Base-by-base conservation (phyloP, 2,113 vertebrate genomes). In the Capra hircus region DNA sequence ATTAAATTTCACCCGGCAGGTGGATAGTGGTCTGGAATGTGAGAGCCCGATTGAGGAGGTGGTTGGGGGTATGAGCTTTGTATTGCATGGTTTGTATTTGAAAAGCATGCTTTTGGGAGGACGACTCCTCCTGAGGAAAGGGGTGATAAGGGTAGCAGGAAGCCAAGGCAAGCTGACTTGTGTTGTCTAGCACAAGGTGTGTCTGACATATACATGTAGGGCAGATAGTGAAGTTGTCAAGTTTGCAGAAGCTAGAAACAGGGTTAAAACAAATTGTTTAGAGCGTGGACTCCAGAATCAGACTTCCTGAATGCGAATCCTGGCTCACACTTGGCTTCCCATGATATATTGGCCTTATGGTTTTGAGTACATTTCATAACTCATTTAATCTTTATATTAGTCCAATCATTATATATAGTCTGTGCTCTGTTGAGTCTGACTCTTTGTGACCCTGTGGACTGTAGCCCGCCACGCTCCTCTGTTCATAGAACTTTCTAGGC, bases 191-290 rank as follows among this genome's bases (percentile, higher is more conserved):
- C 81, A 28, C 7, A 17, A 84, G 57, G 25, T 27, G 2, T 81
- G 12, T 88, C 59, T 96, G 78, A 55, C n/a, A 14, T 89, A 27
- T 23, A 27, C 36, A 33, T 19, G 40, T 23, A 93, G 83, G 91
- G 25, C n/a, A 93, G n/a, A 7, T 62, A 2, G 43, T 74, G 33
- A 48, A 85, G 67, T 28, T 40, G 8, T 43, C 10, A 82, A 16
- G 4, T 86, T 86, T 71, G 53, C 2, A 83, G 60, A 92, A 52
- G 13, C 43, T 53, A 15, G 40, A 64, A 82, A n/a, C 59, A 11
- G 45, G 48, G 40, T 74, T 64, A 28, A 82, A 52, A n/a, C 12
- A 67, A 81, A 83, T 48, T 19, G 45, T 12, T 90, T 57, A 92
- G 74, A 48, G 64, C 0, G 59, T n/a, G 62, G 10, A 80, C 30